Evolutionary conservation across 2,797 vertebrate genomes (phyloP).

Genomic region (Leptodactylus fallax): DNA sequence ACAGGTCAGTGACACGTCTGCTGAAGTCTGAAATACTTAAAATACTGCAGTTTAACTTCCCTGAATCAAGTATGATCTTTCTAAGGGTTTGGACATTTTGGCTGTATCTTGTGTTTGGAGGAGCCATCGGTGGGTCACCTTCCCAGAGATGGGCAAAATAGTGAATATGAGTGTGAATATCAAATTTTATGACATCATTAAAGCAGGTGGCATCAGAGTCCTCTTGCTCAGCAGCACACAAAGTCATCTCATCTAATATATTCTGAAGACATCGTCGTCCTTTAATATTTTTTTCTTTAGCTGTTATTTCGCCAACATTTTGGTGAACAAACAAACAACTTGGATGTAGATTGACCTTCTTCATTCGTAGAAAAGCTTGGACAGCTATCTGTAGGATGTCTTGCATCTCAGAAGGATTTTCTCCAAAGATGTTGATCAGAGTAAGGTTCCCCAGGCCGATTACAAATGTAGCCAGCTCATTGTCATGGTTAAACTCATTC

Average conservation of each 20-base stretch:
- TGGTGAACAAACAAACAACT: slow-evolving; percentile 75
- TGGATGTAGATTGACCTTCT: slow-evolving; percentile 74
- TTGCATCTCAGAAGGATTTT: slow-evolving; percentile 81
- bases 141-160: slow-evolving; percentile 80
- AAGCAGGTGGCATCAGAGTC: slow-evolving; percentile 68
- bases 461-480: slow-evolving; percentile 73
- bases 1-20: slow-evolving; percentile 72
- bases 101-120: slow-evolving; percentile 77
- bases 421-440: slow-evolving; percentile 81
- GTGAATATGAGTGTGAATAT: slow-evolving; percentile 71
- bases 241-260: slow-evolving; percentile 77
- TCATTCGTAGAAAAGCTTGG: slow-evolving; percentile 82
- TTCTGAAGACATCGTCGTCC: slow-evolving; percentile 72
- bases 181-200: slow-evolving; percentile 76
- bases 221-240: slow-evolving; percentile 74
- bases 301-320: slow-evolving; percentile 74
- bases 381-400: slow-evolving; percentile 79
- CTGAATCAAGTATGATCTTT: slow-evolving; percentile 67
- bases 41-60: slow-evolving; percentile 48
- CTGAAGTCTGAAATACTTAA: slow-evolving; percentile 72
- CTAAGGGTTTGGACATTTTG: slow-evolving; percentile 75
- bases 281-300: slow-evolving; percentile 76
- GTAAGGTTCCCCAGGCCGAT: slow-evolving; percentile 81
- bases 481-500: slow-evolving; percentile 65
- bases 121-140: slow-evolving; percentile 78